A percentile compares a stretch with the other conserved stretches of the same genome.
Evolutionary conservation across 2,797 vertebrate species (phyloP).

Genomic region (Karalla daura): DNA sequence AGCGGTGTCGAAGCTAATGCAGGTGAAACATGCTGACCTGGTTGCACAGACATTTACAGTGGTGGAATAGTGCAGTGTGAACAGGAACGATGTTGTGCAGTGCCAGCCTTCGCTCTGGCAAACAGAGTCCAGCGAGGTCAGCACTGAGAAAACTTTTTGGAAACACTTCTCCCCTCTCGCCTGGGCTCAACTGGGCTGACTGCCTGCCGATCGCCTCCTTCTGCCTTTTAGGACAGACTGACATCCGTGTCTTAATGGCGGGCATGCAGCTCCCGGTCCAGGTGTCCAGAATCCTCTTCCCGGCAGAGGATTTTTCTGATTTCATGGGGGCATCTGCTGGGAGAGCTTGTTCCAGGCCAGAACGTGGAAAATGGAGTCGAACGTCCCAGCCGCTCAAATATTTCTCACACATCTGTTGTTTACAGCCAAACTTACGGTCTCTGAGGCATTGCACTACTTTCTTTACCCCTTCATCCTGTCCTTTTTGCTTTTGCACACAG

Average conservation of each 20-base stretch:
- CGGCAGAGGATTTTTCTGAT: constrained; percentile 26
- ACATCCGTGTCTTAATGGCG: neutral
- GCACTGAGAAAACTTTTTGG: constrained; percentile 35
- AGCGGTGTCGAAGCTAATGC: constrained; percentile 21
- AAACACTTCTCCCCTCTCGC: neutral
- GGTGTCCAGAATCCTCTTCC: constrained; percentile 14
- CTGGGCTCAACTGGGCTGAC: neutral
- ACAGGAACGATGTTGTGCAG: constrained; percentile 23
- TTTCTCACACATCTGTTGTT: constrained; percentile 66
- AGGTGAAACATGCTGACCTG: constrained; percentile 34
- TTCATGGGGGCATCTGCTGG: constrained; percentile 44
- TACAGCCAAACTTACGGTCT: constrained; percentile 34
- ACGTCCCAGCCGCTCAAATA: constrained; percentile 45
- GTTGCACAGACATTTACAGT: neutral
- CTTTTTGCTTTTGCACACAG: constrained; percentile 41
- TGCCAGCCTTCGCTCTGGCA: constrained; percentile 21
- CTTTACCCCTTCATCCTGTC: neutral
- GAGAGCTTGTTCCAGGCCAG: constrained; percentile 30
- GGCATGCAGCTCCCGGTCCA: constrained; percentile 16
- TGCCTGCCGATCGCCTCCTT: neutral
- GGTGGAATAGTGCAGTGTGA: constrained; percentile 45
- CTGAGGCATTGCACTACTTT: constrained; percentile 13
- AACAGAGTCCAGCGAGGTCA: constrained; percentile 12
- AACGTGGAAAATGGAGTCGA: constrained; percentile 43
- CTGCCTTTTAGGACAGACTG: neutral